A percentile compares a stretch with the other conserved stretches of the same genome.
phyloP scores from a whole-genome alignment of 1,140 invertebrate species.

The Saccostrea echinata region DNA sequence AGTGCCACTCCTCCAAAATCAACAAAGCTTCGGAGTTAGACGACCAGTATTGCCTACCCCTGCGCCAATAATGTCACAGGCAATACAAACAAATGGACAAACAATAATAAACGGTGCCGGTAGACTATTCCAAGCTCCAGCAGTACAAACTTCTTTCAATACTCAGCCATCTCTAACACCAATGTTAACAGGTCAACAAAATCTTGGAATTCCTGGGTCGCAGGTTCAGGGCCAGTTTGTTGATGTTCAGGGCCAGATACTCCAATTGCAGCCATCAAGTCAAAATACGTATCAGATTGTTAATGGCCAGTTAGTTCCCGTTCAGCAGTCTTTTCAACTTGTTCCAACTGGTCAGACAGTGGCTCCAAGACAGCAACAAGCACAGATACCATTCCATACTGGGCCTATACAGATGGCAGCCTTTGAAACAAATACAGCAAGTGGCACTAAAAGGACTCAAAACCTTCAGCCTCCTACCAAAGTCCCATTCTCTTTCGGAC shows the following conservation, averaged over 20 bases:
- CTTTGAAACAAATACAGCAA: slow-evolving; percentile 15
- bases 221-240: neutral
- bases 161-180: neutral
- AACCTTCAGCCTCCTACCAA: neutral
- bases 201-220: neutral
- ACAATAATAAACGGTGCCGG: neutral
- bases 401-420: neutral
- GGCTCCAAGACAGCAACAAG: neutral
- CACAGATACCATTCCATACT: neutral
- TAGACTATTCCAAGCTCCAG: neutral
- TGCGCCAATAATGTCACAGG: slow-evolving; percentile 1
- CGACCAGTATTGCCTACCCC: neutral
- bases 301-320: neutral
- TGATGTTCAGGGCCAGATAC: neutral
- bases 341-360: slow-evolving; percentile 18
- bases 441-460: neutral
- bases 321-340: neutral
- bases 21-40: neutral
- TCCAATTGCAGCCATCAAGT: neutral
- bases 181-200: neutral
- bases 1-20: neutral
- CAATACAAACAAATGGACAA: slow-evolving; percentile 5
- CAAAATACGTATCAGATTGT: slow-evolving; percentile 5
- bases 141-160: neutral
- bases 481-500: slow-evolving; percentile 4